Evolutionary conservation across 2,797 vertebrate genomes (phyloP), one percentile per base, ranked within the genome.

Genomic region (Thunnus albacares): DNA sequence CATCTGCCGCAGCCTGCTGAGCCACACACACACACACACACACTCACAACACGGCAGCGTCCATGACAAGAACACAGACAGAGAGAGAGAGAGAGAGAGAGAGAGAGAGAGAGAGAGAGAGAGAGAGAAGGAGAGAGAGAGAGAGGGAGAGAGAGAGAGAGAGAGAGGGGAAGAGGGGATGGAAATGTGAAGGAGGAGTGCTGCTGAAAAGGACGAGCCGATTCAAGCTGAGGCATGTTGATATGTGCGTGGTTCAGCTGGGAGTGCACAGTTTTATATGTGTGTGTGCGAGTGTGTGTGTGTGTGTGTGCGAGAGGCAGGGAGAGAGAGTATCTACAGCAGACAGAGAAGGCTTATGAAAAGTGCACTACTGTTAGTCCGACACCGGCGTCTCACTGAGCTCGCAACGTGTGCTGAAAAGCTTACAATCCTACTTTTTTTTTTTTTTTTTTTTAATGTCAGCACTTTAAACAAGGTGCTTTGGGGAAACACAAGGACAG

Each of bases 141-240:
- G 33, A 51, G 30, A 45, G 24, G 4, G 28, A 4, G 28, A 30
- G 51, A 67, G 66, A 43, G 30, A 72, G 61, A 74, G 53, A 70
- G 33, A 51, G 30, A 45, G 24, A 35, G 59, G 47, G 47, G 55
- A 49, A 15, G 69, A 49, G 8, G 63, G 57, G 78, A 83, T 70
- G 77, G 72, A 77, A 82, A 86, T 28, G 82, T 59, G 83, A 75
- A 71, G 85, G 65, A 78, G 58, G 70, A 87, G 82, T 38, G 82
- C 65, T 59, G 41, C 24, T 24, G 24, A 77, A 61, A 52, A 85
- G 71, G 89, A 87, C 77, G 59, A 59, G 92, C 65, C 17, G 68
- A 55, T 24, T 90, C 93, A 89, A 89, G 93, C 91, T 77, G 85
- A 84, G 92, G 81, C 94, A 91, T 75, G 93, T 89, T 73, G 87